Evolutionary conservation across 2,888 invertebrate genomes (phyloP).

Genomic region (Tethea ocularis): DNA sequence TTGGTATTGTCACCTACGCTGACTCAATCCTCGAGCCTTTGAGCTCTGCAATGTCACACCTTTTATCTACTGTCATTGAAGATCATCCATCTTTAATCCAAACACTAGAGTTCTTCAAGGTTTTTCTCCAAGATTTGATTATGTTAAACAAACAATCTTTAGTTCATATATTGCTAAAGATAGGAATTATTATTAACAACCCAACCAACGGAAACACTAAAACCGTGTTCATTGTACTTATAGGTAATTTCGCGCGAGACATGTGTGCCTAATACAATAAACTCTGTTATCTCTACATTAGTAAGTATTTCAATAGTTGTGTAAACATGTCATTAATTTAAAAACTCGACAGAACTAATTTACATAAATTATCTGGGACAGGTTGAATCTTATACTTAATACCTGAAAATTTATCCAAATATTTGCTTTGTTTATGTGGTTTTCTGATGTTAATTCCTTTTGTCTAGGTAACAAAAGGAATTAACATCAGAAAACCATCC

Average conservation of each 20-base stretch:
- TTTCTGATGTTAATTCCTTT: slow-evolving; percentile 12
- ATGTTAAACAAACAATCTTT: not conserved
- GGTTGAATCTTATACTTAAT: slow-evolving; percentile 36
- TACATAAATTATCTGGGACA: slow-evolving; percentile 48
- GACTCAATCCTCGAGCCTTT: slow-evolving; percentile 17
- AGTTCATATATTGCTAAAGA: too few species aligned
- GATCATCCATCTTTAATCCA: slow-evolving; percentile 67
- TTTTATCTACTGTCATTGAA: slow-evolving; percentile 23
- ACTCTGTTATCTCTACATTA: not conserved
- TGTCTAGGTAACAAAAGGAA: not conserved
- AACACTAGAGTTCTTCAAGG: slow-evolving; percentile 55
- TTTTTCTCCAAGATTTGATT: slow-evolving; percentile 16
- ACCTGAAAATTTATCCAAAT: slow-evolving; percentile 33
- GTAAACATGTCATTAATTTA: slow-evolving; percentile 58
- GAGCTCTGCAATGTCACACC: slow-evolving; percentile 5
- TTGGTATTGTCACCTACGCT: not conserved
- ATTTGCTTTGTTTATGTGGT: slow-evolving; percentile 23
- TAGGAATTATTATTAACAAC: too few species aligned
- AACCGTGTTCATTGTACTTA: not conserved
- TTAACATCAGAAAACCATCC: too few species aligned
- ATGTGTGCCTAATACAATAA: not conserved
- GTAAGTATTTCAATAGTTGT: slow-evolving; percentile 36
- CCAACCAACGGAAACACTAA: not conserved
- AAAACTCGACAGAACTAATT: slow-evolving; percentile 38
- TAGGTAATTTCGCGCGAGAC: not conserved